Evolutionary conservation across 2,113 vertebrate genomes (phyloP).

Genomic region (Phasianus colchicus): DNA sequence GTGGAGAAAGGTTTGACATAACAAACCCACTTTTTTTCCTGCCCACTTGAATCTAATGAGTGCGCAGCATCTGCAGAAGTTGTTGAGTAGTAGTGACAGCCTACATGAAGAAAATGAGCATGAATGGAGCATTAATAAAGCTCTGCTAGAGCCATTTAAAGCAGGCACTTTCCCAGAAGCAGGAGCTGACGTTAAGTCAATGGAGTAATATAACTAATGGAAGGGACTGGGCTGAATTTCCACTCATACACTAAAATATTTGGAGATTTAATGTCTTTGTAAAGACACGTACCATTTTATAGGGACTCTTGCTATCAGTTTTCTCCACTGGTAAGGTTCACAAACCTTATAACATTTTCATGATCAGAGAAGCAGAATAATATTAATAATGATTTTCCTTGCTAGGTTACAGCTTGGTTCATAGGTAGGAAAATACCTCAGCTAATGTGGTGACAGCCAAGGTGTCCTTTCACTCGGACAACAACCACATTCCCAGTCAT

Average conservation of each 20-base stretch:
- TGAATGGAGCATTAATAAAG: constrained; percentile 24
- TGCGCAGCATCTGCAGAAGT: neutral
- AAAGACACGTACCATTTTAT: neutral
- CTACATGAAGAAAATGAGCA: neutral
- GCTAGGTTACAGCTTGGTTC: neutral
- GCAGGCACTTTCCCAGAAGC: neutral
- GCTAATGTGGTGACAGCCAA: accelerated
- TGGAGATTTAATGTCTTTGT: neutral
- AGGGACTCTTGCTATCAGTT: neutral
- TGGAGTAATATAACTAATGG: neutral
- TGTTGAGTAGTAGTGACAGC: constrained; percentile 35
- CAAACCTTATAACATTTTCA: neutral
- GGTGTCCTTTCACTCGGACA: neutral
- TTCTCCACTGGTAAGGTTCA: neutral
- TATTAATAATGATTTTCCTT: neutral
- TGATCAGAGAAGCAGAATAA: neutral
- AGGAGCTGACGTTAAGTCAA: neutral
- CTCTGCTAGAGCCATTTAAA: constrained; percentile 2
- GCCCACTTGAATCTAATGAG: constrained; percentile 50
- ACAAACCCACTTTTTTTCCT: constrained; percentile 17
- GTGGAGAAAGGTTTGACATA: constrained; percentile 31
- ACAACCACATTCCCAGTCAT: neutral
- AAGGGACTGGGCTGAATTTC: neutral
- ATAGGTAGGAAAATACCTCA: neutral
- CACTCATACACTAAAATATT: neutral